A percentile compares a stretch with the other conserved stretches of the same genome.
Conservation (phyloP, 2,113 vertebrate species). For the Herpetotheres cachinnans region DNA sequence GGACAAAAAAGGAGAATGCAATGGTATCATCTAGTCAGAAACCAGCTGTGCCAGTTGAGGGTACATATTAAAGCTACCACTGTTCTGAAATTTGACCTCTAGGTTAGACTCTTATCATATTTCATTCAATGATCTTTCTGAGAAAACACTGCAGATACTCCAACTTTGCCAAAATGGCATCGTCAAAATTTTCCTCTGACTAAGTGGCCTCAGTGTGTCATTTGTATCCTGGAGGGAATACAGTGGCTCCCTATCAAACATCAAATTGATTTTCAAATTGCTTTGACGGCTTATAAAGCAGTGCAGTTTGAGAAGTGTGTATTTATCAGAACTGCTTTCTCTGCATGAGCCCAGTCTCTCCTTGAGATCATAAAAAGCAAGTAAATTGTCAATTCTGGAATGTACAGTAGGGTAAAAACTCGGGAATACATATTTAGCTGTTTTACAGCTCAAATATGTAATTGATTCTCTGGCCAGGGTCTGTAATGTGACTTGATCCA, state of each 20-base stretch:
- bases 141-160: background rate
- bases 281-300: slow-evolving; percentile 63
- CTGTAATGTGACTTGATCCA: background rate
- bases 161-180: slow-evolving; percentile 39
- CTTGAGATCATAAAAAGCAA: slow-evolving; percentile 13
- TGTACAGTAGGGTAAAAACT: background rate
- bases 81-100: slow-evolving; percentile 21
- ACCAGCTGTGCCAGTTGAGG: background rate
- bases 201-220: slow-evolving; percentile 65
- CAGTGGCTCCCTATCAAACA: slow-evolving; percentile 66
- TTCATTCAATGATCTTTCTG: background rate
- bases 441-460: background rate
- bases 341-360: background rate
- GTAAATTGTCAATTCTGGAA: slow-evolving; percentile 27
- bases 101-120: background rate
- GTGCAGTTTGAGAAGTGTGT: slow-evolving; percentile 18
- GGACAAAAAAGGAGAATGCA: background rate
- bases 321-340: slow-evolving; percentile 60
- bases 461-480: background rate
- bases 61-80: background rate
- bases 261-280: slow-evolving; percentile 79
- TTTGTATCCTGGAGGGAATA: slow-evolving; percentile 49
- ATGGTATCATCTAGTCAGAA: background rate
- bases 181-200: slow-evolving; percentile 53
- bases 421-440: background rate